These are phyloP conservation scores for Pluvianellus socialis DNA, from an alignment of 2,113 vertebrate species.

Conservation along the genomic window DNA sequence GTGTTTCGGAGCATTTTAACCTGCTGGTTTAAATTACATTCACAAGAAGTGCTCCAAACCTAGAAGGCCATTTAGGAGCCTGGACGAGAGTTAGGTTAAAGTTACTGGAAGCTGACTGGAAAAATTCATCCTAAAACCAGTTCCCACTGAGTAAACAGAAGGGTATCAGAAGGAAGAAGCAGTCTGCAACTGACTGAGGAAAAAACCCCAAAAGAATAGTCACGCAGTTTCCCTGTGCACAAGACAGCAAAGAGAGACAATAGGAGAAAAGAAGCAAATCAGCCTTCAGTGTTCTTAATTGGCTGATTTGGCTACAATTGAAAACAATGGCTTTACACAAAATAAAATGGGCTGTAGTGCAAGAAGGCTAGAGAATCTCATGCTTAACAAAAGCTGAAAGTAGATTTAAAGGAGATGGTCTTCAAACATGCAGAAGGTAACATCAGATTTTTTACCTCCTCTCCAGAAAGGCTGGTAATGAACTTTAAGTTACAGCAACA, in stretches of 20 bases:
- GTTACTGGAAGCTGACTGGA: background rate
- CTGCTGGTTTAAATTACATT: background rate
- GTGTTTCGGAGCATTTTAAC: background rate
- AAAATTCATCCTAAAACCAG: background rate
- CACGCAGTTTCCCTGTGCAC: background rate
- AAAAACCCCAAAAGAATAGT: background rate
- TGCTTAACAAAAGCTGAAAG: background rate
- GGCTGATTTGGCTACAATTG: background rate
- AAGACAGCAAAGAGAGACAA: background rate
- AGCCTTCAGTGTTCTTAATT: background rate
- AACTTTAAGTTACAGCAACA: background rate
- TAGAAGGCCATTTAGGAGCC: background rate
- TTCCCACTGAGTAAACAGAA: background rate
- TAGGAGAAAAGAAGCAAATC: background rate
- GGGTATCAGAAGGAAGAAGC: background rate
- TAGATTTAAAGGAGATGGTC: background rate
- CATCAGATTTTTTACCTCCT: background rate
- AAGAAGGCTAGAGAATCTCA: background rate
- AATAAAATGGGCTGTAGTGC: background rate
- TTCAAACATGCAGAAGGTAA: background rate
- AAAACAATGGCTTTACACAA: background rate
- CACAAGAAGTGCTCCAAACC: background rate
- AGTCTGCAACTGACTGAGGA: background rate
- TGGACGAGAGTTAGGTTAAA: background rate
- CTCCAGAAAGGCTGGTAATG: background rate